These are phyloP conservation scores for Amblyraja radiata DNA, from an alignment of 2,797 vertebrate genomes.

Conservation along the genomic window DNA sequence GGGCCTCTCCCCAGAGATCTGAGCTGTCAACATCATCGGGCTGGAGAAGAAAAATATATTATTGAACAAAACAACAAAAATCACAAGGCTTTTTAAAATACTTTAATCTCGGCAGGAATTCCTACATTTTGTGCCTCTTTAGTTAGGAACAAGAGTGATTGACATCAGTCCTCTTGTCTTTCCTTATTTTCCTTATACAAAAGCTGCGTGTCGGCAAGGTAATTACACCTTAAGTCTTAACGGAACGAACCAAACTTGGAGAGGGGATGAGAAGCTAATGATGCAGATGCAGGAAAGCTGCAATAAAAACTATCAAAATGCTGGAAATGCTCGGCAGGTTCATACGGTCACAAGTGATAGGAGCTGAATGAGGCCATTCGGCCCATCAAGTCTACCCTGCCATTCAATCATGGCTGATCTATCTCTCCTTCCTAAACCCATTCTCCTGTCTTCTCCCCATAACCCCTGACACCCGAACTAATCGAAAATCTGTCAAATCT, in stretches of 20 bases:
- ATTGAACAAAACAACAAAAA: neutral
- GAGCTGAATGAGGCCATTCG: no score
- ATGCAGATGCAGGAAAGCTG: no score
- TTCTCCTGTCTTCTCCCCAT: no score
- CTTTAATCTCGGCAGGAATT: constrained; percentile 2
- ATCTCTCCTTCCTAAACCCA: no score
- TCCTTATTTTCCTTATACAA: neutral
- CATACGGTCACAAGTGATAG: no score
- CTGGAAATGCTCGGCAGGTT: no score
- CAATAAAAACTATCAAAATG: no score
- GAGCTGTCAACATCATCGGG: neutral
- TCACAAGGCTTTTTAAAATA: neutral
- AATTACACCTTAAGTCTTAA: neutral
- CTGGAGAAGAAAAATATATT: neutral
- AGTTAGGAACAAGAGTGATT: neutral
- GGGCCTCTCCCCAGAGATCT: constrained; percentile 31
- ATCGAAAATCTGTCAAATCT: no score
- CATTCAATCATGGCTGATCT: no score
- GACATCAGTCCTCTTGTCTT: neutral
- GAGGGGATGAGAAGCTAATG: no score
- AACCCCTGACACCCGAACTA: no score
- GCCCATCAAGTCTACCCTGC: no score
- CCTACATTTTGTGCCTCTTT: neutral
- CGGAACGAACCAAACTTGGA: neutral
- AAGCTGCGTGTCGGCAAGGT: neutral